A percentile compares a stretch with the other conserved stretches of the same genome.
Evolutionary conservation across 1,140 invertebrate species (phyloP).

Genomic region (Drosophila novamexicana): DNA sequence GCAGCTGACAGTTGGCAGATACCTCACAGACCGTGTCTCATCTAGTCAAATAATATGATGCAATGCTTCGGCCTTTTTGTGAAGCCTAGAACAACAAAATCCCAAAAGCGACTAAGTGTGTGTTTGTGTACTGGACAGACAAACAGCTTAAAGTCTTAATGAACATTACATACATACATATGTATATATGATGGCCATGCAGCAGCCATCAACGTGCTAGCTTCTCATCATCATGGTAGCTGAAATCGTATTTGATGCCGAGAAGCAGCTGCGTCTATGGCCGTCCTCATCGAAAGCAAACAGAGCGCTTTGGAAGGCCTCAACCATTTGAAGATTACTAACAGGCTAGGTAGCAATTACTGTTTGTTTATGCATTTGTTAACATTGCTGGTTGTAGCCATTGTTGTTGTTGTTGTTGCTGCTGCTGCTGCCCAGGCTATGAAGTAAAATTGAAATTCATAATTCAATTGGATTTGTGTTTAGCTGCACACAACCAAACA

Average conservation of each 20-base stretch:
- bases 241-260: constrained; percentile 20
- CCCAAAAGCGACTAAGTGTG: constrained; percentile 9
- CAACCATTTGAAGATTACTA: constrained; percentile 60
- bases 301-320: constrained; percentile 65
- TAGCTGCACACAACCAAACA: constrained; percentile 59
- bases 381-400: constrained; percentile 39
- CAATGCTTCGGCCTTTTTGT: constrained; percentile 71
- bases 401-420: constrained; percentile 38
- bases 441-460: constrained; percentile 81
- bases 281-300: constrained; percentile 46
- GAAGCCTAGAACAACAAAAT: constrained; percentile 47
- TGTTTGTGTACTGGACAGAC: constrained; percentile 39
- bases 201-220: constrained; percentile 5
- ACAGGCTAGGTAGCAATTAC: constrained; percentile 77
- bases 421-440: constrained; percentile 29
- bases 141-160: constrained; percentile 81
- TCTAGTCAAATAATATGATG: constrained; percentile 52
- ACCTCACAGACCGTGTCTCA: constrained; percentile 8
- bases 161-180: constrained; percentile 58
- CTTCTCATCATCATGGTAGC: constrained; percentile 13
- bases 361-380: constrained; percentile 78
- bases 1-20: constrained; percentile 10
- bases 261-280: constrained; percentile 21
- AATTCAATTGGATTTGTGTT: constrained; percentile 77
- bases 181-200: constrained; percentile 6